Evolutionary conservation across 2,113 vertebrate species (phyloP), one percentile per base, ranked within the genome.

Genomic region (Stomatorhinus ivindoensis): DNA sequence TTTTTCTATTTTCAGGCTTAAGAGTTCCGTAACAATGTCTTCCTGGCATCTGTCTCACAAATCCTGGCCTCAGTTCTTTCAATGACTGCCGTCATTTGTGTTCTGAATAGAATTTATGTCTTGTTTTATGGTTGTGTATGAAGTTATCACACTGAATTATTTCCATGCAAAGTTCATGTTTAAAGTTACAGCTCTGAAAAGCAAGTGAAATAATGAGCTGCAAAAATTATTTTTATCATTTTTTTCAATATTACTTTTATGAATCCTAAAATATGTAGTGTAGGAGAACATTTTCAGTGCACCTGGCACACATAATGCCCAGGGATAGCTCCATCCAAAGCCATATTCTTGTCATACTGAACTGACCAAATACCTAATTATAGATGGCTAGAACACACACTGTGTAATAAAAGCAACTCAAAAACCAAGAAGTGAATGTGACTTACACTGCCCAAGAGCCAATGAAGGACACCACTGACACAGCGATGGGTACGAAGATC

Each of bases 381-480:
- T 46, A 1, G 42, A 24, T 24, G 61, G 83, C 3, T 48, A 50
- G 1, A 21, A 47, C 3, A 65, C 80, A 73, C 69, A 35, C 13
- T 76, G 69, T 76, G 69, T 44, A 82, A 44, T 50, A 88, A 24
- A 88, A 42, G 83, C 1, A 86, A 47, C 47, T 27, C 10, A 15
- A 58, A 87, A 6, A 58, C 42, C 47, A 27, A 44, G 88, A 86
- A 86, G n/a, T 87, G 50, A 42, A 15, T 51, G 24, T 80, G 90
- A 95, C 96, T 96, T 94, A 96, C 96, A 96, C 93, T 65, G 83
- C 90, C 96, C 96, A 96, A 21, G 95, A 95, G 53, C 96, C 96
- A 82, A 95, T 46, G 89, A 96, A 93, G 46, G 95, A 96, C 51
- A 96, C 89, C 76, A 94, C 88, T 11, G 94, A 92, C 51, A 96